Evolutionary conservation across 2,113 vertebrate genomes (phyloP).

Genomic region (Lagopus leucura): DNA sequence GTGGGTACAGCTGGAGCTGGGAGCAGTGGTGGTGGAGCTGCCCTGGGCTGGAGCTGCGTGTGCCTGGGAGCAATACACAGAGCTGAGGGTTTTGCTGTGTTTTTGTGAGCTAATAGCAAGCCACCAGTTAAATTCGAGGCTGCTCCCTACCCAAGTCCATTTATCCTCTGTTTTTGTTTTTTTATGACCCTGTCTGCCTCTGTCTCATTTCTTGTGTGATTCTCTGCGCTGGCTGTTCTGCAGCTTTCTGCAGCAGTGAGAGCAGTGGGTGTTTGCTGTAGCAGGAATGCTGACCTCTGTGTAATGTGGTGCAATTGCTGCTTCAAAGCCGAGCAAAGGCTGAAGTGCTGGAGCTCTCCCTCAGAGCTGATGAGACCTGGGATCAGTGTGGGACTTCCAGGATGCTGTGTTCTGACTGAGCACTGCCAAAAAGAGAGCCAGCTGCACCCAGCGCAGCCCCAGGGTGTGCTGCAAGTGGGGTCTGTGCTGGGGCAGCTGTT

Average conservation of each 20-base stretch:
- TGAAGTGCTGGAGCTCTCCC: not conserved
- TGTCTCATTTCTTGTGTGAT: not conserved
- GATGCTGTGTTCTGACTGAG: rapidly evolving
- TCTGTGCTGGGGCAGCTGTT: not conserved
- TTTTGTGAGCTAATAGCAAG: not conserved
- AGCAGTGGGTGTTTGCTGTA: not conserved
- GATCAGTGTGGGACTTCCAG: not conserved
- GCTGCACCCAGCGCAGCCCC: not conserved
- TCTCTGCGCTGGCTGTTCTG: not conserved
- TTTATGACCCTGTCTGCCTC: not conserved
- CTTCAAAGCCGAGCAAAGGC: not conserved
- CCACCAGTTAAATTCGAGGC: not conserved
- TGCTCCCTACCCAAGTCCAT: not conserved
- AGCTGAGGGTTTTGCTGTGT: not conserved
- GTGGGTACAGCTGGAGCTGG: not conserved
- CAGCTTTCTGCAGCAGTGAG: not conserved
- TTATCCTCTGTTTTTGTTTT: not conserved
- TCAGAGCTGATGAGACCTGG: rapidly evolving
- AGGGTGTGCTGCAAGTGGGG: not conserved
- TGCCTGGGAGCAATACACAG: not conserved
- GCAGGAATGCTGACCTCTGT: not conserved
- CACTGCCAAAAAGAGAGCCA: not conserved
- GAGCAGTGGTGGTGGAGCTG: not conserved
- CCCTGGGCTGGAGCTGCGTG: not conserved
- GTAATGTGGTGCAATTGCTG: not conserved